Base-by-base conservation (phyloP, 2,888 invertebrate genomes). In the Copidosoma aretas region DNA sequence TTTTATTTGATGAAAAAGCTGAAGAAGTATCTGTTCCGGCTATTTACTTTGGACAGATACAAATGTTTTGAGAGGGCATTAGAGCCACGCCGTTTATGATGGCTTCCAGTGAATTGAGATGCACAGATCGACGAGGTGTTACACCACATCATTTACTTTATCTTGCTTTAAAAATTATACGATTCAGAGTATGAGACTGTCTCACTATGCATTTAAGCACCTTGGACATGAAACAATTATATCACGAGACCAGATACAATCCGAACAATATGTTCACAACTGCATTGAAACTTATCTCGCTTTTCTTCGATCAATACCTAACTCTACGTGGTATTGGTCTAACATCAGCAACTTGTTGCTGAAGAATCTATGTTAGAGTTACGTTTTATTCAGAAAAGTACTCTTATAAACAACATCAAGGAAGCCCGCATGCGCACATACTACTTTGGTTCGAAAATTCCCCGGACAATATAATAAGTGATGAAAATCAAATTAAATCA, bases 351-450 rank as follows among this genome's bases (percentile, higher is more conserved):
- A n/a, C n/a, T n/a, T n/a, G n/a, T n/a, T n/a, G n/a, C n/a, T n/a
- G n/a, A n/a, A n/a, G n/a, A n/a, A n/a, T n/a, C n/a, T n/a, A n/a
- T n/a, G n/a, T n/a, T n/a, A n/a, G n/a, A n/a, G n/a, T n/a, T n/a
- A n/a, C n/a, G n/a, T n/a, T n/a, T n/a, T n/a, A n/a, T n/a, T n/a
- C n/a, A n/a, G n/a, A n/a, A n/a, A n/a, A n/a, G n/a, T n/a, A n/a
- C n/a, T n/a, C n/a, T n/a, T n/a, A n/a, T n/a, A n/a, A n/a, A 60
- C 82, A 82, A 67, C 79, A 82, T 75, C 71, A 77, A 65, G 84
- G 81, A 72, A 83, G 82, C 68, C 67, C n/a, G n/a, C n/a, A n/a
- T n/a, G 82, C 81, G 14, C 83, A 84, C 51, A 80, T 82, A 74
- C 75, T 84, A 46, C 5, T 84, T 70, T 84, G 83, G 84, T 75